Conservation (phyloP, 2,113 vertebrate genomes). For the Chunga burmeisteri region DNA sequence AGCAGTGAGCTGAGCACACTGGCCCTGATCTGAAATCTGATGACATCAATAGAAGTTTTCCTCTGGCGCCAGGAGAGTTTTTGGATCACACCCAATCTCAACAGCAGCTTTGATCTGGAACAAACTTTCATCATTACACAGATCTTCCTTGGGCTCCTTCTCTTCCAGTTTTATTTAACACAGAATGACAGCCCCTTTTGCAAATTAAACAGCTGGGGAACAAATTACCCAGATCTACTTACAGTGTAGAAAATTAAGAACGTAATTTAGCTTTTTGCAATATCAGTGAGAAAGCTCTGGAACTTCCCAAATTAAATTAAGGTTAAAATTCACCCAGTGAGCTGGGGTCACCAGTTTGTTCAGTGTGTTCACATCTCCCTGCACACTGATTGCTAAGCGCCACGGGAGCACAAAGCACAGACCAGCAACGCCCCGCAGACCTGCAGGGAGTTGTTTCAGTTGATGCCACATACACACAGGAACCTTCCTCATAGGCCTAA, state of each 20-base stretch:
- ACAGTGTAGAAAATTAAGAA: neutral
- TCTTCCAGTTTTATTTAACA: neutral
- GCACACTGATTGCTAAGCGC: neutral
- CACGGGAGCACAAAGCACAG: neutral
- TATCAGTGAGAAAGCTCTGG: neutral
- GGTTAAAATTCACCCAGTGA: neutral
- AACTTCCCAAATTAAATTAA: neutral
- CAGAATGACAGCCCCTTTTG: neutral
- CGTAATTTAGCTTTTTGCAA: neutral
- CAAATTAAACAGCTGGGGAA: conserved; percentile 2
- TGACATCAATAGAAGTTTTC: neutral
- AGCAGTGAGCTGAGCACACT: neutral
- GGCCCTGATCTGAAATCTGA: neutral
- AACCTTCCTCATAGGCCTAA: neutral
- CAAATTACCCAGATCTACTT: conserved; percentile 11
- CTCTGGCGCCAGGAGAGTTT: neutral
- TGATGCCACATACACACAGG: neutral
- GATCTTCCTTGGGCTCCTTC: neutral
- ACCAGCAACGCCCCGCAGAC: neutral
- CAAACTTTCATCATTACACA: neutral
- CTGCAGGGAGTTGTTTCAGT: neutral
- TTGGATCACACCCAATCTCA: neutral
- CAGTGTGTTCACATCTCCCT: neutral
- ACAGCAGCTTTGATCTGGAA: conserved; percentile 11
- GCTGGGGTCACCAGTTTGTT: neutral